These are phyloP conservation scores for Galemys pyrenaicus DNA, from an alignment of 2,113 vertebrate genomes.

Conservation along the genomic window DNA sequence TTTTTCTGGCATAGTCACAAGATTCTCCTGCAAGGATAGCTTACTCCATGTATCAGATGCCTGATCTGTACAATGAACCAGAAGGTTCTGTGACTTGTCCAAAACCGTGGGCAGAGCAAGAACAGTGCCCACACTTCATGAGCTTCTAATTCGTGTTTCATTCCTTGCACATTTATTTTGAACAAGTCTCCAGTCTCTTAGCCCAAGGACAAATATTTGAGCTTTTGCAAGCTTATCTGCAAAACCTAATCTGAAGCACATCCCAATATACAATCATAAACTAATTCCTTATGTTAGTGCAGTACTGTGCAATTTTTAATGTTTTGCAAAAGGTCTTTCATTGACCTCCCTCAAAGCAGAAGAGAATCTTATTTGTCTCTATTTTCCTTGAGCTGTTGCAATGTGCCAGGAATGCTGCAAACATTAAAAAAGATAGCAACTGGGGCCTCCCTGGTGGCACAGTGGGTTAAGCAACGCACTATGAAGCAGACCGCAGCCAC, in stretches of 20 bases:
- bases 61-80: not conserved
- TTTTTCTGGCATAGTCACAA: not conserved
- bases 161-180: not conserved
- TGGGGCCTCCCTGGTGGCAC: too few relatives aligned
- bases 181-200: not conserved
- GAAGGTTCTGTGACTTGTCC: too few relatives aligned
- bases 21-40: not conserved
- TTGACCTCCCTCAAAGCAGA: not conserved
- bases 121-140: not conserved
- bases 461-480: too few relatives aligned
- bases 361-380: not conserved
- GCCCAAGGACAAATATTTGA: not conserved
- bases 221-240: not conserved
- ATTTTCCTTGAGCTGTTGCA: not conserved
- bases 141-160: not conserved
- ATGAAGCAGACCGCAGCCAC: too few relatives aligned
- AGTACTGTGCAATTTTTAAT: not conserved
- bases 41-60: not conserved
- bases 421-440: not conserved
- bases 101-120: not conserved
- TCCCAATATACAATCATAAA: not conserved
- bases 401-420: not conserved
- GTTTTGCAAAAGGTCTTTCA: not conserved
- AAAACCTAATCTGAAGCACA: not conserved
- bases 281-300: not conserved